These are phyloP conservation scores for Dromaius novaehollandiae DNA, from an alignment of 2,113 vertebrate species.

Conservation along the genomic window DNA sequence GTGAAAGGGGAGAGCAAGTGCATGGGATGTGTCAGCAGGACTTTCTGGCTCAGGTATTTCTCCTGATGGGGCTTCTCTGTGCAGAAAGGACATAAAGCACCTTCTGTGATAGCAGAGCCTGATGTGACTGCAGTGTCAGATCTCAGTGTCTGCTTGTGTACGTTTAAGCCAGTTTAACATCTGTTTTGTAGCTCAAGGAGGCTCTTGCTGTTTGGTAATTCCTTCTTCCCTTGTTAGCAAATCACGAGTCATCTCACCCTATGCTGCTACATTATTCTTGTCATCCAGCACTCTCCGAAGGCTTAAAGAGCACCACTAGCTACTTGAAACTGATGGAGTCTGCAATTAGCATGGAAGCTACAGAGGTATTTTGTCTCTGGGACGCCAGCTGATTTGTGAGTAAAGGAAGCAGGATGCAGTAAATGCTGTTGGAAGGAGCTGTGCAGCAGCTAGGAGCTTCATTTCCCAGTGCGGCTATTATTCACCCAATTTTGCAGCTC, in stretches of 20 bases:
- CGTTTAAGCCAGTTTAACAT: background rate
- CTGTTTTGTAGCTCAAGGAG: background rate
- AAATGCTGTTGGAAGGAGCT: background rate
- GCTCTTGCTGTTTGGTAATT: background rate
- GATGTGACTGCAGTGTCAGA: background rate
- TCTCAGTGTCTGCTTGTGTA: background rate
- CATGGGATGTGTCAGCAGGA: background rate
- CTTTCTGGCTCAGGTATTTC: background rate
- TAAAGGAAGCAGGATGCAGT: background rate
- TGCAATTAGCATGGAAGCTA: background rate
- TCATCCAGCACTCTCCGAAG: background rate
- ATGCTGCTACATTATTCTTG: background rate
- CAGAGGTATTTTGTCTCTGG: background rate
- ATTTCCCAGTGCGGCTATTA: background rate
- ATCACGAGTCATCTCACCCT: background rate
- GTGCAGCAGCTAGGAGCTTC: background rate
- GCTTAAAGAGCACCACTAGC: background rate
- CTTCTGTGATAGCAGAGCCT: background rate
- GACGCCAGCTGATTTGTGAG: background rate
- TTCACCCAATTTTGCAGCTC: background rate
- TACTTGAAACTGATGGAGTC: background rate
- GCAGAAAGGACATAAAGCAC: background rate
- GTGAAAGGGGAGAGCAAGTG: background rate
- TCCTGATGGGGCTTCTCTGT: background rate
- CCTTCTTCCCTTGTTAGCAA: conserved; percentile 7